Base-by-base conservation (phyloP, 2,113 vertebrate species). In the Probosciger aterrimus region DNA sequence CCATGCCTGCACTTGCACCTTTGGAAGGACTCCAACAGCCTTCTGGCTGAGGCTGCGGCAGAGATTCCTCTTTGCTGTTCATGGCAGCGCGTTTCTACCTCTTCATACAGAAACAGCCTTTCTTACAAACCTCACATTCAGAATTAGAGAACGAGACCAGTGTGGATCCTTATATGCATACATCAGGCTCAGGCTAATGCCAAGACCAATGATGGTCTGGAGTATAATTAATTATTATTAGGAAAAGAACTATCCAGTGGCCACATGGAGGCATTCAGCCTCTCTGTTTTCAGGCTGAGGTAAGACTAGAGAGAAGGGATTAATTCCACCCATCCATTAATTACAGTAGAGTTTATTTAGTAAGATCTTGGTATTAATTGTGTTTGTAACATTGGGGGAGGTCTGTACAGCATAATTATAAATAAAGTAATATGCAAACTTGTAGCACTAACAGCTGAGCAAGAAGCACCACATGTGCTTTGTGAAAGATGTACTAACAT, bases 1-100 rank as follows among this genome's bases (percentile, higher is more conserved):
- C 53, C 6, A 1, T n/a, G 57, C 12, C 30, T 35, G 55, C 11
- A 3, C 23, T 15, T 1, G 3, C 19, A 12, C 35, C 20, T 41
- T n/a, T 18, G 5, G 52, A 7, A 65, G 24, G 53, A 86, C 49
- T 16, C 35, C 12, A 3, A 15, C 25, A 57, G 25, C 9, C 0
- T 60, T 60, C 64, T 77, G 20, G 62, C 33, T 10, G 30, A 50
- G 27, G 12, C 37, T 65, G 39, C 2, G 0, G 22, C 20, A 25
- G 46, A 53, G 22, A 16, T 60, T 50, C 10, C 14, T 31, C 69
- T 73, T 11, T 57, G 55, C 44, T 57, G 24, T 23, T 82, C 24
- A 10, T 2, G 7, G 76, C 67, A 49, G 49, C 0, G 35, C 6
- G 1, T 47, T 87, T 71, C 55, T 39, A 3, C 18, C 31, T 73